Conservation (phyloP, 2,113 vertebrate species). For the rat (Rattus norvegicus) region GRCr8 NC_086020.1:214323001-214323500, state of each 20-base stretch:
- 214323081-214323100: background rate
- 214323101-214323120: background rate
- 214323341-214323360: conserved; percentile 85
- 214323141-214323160: background rate
- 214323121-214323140: background rate
- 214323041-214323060: background rate
- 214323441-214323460: conserved; percentile 91
- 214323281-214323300: background rate
- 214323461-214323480: conserved; percentile 89
- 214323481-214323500: conserved; percentile 86
- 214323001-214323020: background rate
- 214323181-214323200: background rate
- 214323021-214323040: background rate
- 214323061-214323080: background rate
- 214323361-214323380: conserved; percentile 87
- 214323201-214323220: background rate
- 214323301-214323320: background rate
- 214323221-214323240: background rate
- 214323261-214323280: conserved; percentile 25
- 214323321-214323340: conserved; percentile 39
- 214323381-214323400: conserved; percentile 84
- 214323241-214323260: background rate
- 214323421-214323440: conserved; percentile 90
- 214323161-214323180: background rate
- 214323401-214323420: conserved; percentile 90